Base-by-base conservation (phyloP, 2,888 invertebrate species). In the Onchidella celtica region DNA sequence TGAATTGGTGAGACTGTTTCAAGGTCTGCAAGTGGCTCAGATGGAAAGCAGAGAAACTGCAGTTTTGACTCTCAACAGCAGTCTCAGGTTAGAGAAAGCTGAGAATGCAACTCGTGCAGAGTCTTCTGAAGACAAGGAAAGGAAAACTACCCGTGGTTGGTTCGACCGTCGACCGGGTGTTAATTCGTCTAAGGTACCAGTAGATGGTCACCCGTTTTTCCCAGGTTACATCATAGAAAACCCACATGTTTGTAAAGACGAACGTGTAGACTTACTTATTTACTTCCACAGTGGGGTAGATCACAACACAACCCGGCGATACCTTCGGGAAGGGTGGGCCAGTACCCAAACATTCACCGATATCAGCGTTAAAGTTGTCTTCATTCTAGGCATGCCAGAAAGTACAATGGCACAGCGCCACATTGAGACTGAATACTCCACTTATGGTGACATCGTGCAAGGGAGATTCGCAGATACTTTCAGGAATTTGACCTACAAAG, bases 401-500 rank as follows among this genome's bases (percentile, higher is more conserved):
- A 82, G 85, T 55, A 80, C 77, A 17, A 14, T n/a, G 4, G n/a
- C 4, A 0, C 89, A 89, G 82, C 70, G 83, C 0, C 70, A 85
- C 27, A 85, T 91, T 21, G 88, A 89, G 77, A 88, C 89, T 61
- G 91, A 91, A 79, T 88, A 85, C 61, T 72, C 81, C 1, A 70
- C 87, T 0, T 85, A 88, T 75, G 82, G 85, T 6, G 91, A 91
- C 79, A 87, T 90, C 21, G 86, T 91, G n/a, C 90, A 91, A 74
- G 90, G 90, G 1, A 74, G 88, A 6, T 91, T 90, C 82, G 29
- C 81, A 21, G 91, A 91, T 73, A 79, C 87, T 0, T 90, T 90
- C 79, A 85, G 75, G 38, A 90, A 91, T 83, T 82, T 90, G 24
- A 91, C 90, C 1, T 86, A 87, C 66, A 91, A 91, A 83, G 90